phyloP scores from a whole-genome alignment of 2,113 vertebrate species.

The Oryzias melastigma region DNA sequence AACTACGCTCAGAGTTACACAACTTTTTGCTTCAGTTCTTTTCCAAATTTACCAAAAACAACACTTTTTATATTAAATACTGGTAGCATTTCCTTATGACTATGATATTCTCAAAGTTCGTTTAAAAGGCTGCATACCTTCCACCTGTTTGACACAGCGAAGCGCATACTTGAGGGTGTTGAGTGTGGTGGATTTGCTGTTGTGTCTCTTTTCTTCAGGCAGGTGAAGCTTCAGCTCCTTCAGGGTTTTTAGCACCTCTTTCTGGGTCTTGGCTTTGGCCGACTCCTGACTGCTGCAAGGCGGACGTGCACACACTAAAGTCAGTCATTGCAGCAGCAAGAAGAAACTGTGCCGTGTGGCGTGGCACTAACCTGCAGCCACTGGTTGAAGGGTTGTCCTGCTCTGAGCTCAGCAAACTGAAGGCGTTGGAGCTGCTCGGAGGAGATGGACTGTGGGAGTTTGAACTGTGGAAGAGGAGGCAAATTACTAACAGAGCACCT shows the following conservation, averaged over 20 bases:
- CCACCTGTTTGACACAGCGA: constrained; percentile 91
- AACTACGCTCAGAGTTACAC: not conserved
- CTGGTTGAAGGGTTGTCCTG: constrained; percentile 87
- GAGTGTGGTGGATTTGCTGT: constrained; percentile 82
- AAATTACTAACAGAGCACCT: not conserved
- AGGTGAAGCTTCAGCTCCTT: constrained; percentile 90
- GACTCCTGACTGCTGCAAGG: constrained; percentile 85
- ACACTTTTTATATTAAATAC: not conserved
- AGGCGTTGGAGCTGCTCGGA: constrained; percentile 83
- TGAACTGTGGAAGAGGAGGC: constrained; percentile 57
- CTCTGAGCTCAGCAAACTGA: constrained; percentile 86
- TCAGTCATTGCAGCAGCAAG: constrained; percentile 16
- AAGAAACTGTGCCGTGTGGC: not conserved
- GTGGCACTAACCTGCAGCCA: constrained; percentile 84
- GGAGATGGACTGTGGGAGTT: constrained; percentile 80
- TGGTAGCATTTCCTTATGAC: not conserved
- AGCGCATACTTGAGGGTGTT: constrained; percentile 89
- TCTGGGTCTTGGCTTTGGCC: constrained; percentile 88
- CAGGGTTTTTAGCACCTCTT: constrained; percentile 87
- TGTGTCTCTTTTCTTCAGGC: constrained; percentile 85
- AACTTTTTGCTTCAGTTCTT: not conserved
- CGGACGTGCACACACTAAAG: not conserved
- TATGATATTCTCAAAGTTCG: not conserved
- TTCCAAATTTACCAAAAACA: constrained; percentile 1
- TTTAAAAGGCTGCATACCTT: constrained; percentile 78